Evolutionary conservation across 2,113 vertebrate species (phyloP), one percentile per base, ranked within the genome.

Genomic region (Rhegmatorhina hoffmannsi): DNA sequence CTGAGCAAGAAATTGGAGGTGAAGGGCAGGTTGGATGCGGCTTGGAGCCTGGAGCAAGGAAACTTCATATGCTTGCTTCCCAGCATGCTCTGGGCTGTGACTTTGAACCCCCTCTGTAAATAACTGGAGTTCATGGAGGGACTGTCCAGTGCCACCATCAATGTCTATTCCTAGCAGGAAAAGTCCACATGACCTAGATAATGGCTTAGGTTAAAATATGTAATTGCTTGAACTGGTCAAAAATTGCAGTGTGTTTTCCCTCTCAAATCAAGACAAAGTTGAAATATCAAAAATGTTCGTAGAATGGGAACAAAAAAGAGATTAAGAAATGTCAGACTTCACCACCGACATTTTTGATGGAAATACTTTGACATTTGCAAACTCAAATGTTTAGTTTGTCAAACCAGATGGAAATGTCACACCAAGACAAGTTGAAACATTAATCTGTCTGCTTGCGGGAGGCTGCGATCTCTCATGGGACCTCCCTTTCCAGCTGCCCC

Each of bases 341-440:
- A 3, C 89, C 1, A 2, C 31, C 47, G 26, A 95, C 76, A 67
- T 93, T 96, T 96, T 92, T 97, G 96, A 95, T 96, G 60, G 94
- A 89, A 97, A 95, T 90, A 95, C 92, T 94, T 89, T 95, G 95
- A 89, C 96, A 94, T 96, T 95, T 95, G 89, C 91, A 87, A 95
- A 95, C 73, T 96, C 91, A 93, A 96, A 97, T 81, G 80, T 95
- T 97, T 95, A 94, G 94, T 95, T 95, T 97, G 95, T 94, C 94
- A 96, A 93, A 95, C 91, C 73, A 86, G 81, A 97, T 97, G 92
- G 86, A 96, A 94, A 94, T 96, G 91, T 94, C 95, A 94, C 44
- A 70, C 33, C 0, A 6, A 97, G 94, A 85, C 83, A 59, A 86
- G 91, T 52, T 67, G 91, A 94, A 92, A 94, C 60, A 26, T 92